Evolutionary conservation across 2,888 invertebrate genomes (phyloP), one percentile per base, ranked within the genome.

Genomic region (Scotopteryx bipunctaria): DNA sequence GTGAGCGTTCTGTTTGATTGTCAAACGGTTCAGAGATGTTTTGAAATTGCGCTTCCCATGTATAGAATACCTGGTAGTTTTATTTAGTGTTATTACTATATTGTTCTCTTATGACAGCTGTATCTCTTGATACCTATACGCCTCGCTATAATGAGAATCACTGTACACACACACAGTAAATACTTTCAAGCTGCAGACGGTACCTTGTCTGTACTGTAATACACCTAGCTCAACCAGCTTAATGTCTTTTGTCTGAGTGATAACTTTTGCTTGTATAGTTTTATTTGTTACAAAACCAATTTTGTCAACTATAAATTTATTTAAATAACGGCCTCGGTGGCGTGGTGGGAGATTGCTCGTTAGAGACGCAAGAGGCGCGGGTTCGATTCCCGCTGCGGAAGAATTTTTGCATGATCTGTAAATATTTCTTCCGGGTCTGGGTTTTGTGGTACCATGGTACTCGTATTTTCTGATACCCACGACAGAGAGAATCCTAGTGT

Each of bases 1-100:
- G 69, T 67, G 70, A 75, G 71, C 75, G 75, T 80, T 82, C 76
- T 74, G 74, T 81, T 85, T 78, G 78, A 81, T 83, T 74, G 81
- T 67, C 69, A 65, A 73, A 73, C 70, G 65, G 67, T 75, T 73
- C 69, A 71, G 70, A 57, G 65, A 69, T 65, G 69, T 76, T 76
- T 78, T 75, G 72, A 78, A 82, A 81, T 81, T 52, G 79, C 74
- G 71, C 59, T 68, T 69, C 61, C 37, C 57, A 47, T 61, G 61
- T 54, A 61, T 46, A 59, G 55, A 56, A 59, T 55, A 61, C 47
- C 37, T 45, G 42, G 46, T 46, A 59, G 58, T 61, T 60, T 61
- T 64, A 46, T 64, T 64, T 56, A 65, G 44, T 57, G 56, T 63
- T 66, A 64, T 64, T 61, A 52, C 48, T 59, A 63, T 63, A 64